Evolutionary conservation across 2,888 invertebrate genomes (phyloP).

Genomic region (Tetropium fuscum): DNA sequence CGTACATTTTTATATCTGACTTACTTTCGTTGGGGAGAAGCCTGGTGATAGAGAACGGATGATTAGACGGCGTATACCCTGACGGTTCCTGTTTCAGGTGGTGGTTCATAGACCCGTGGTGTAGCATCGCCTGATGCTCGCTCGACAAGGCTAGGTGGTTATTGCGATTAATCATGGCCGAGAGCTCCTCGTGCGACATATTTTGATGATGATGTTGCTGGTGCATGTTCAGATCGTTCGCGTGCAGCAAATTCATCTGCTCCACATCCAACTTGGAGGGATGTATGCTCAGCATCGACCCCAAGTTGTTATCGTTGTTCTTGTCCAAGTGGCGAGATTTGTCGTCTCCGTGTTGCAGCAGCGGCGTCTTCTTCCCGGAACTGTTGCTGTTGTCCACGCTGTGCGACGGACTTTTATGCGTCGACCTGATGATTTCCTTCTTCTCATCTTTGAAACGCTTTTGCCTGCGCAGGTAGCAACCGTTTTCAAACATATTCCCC

Average conservation of each 20-base stretch:
- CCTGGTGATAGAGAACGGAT: constrained; percentile 95
- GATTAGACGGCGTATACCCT: constrained; percentile 83
- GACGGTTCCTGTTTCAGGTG: constrained; percentile 74
- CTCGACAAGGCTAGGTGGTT: constrained; percentile 67
- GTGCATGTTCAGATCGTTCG: constrained; percentile 67
- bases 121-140: constrained; percentile 66
- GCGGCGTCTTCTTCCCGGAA: constrained; percentile 70
- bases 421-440: constrained; percentile 86
- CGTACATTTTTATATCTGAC: constrained; percentile 92
- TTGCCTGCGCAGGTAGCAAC: constrained; percentile 95
- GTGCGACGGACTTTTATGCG: constrained; percentile 75
- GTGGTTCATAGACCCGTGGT: constrained; percentile 67
- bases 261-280: constrained; percentile 71
- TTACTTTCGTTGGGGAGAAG: constrained; percentile 90
- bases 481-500: constrained; percentile 99
- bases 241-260: constrained; percentile 75
- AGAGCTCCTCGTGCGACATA: constrained; percentile 71
- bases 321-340: constrained; percentile 64
- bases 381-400: constrained; percentile 67
- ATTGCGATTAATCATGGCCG: constrained; percentile 75
- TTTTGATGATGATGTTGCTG: constrained; percentile 69
- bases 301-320: constrained; percentile 67
- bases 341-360: constrained; percentile 71
- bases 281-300: constrained; percentile 64
- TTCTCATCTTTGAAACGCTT: constrained; percentile 99